Base-by-base conservation (phyloP, 2,888 invertebrate species). In the Trileptium ribeirensis region DNA sequence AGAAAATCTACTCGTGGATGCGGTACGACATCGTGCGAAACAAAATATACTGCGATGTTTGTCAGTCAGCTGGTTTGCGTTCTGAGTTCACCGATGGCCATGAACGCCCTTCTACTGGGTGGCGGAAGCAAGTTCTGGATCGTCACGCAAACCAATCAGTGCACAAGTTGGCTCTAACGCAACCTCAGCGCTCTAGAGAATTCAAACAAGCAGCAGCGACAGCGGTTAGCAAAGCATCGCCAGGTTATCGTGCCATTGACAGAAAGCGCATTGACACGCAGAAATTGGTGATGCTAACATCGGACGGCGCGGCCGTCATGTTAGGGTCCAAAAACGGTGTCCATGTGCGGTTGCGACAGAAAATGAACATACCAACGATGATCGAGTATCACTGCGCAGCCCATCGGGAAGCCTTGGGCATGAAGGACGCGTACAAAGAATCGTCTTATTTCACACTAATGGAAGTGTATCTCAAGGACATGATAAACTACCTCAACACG, bases 301-400 rank as follows among this genome's bases (percentile, higher is more conserved):
- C 33, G 15, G 70, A 70, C 36, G 70, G 70, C 3, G 70, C 70
- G 8, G 70, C 70, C 8, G 70, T 70, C 15, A 70, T 70, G 70
- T 70, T 70, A 29, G 70, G 70, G 70, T 8, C 3, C 8, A 8
- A 29, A 70, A 70, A 70, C 31, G 70, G 70, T 29, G 70, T 70
- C 36, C 70, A 70, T 29, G 70, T 29, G 15, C 8, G 29, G 70
- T 36, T 70, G 31, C 8, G 70, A 8, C 70, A 70, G 29, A 15
- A 8, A 8, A 31, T 70, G 36, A 19, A 8, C 31, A 8, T 70
- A 8, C 70, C 70, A 8, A 33, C 29, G 15, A 19, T 70, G 15
- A 70, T 70, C 36, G 70, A 70, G 70, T 70, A 70, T 70, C 70
- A 70, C 29, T 70, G 70, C 31, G 70, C 36, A 8, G 70, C 70